Conservation (phyloP, 2,113 vertebrate genomes). For the Leptosomus discolor region DNA sequence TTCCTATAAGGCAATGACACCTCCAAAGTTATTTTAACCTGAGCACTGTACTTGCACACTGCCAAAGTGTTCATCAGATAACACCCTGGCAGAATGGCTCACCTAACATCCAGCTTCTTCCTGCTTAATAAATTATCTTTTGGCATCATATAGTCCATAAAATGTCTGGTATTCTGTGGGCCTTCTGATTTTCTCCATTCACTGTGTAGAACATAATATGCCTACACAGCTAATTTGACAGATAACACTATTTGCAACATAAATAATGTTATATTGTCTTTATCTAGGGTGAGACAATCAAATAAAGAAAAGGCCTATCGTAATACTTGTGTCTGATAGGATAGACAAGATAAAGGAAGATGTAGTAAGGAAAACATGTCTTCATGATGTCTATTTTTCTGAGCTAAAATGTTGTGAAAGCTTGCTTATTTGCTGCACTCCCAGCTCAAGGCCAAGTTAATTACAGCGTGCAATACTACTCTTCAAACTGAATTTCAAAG, state of each 20-base stretch:
- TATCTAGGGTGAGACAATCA: background rate
- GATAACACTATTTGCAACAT: background rate
- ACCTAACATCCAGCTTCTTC: background rate
- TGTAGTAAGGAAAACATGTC: background rate
- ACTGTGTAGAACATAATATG: background rate
- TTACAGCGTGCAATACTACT: background rate
- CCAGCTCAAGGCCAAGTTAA: background rate
- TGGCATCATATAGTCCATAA: background rate
- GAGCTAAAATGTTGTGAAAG: background rate
- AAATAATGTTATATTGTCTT: background rate
- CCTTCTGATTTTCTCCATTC: background rate
- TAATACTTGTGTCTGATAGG: background rate
- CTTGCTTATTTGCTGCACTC: background rate
- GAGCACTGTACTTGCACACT: background rate
- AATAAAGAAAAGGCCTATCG: background rate
- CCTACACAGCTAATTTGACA: background rate
- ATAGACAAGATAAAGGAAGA: background rate
- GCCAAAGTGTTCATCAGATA: background rate
- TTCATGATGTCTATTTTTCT: background rate
- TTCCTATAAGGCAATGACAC: background rate
- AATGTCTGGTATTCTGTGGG: background rate
- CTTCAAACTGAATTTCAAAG: background rate
- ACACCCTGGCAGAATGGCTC: background rate
- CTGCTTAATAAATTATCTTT: background rate
- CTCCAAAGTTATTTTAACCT: background rate